Evolutionary conservation across 2,888 invertebrate genomes (phyloP).

Genomic region (Ceriagrion tenellum): DNA sequence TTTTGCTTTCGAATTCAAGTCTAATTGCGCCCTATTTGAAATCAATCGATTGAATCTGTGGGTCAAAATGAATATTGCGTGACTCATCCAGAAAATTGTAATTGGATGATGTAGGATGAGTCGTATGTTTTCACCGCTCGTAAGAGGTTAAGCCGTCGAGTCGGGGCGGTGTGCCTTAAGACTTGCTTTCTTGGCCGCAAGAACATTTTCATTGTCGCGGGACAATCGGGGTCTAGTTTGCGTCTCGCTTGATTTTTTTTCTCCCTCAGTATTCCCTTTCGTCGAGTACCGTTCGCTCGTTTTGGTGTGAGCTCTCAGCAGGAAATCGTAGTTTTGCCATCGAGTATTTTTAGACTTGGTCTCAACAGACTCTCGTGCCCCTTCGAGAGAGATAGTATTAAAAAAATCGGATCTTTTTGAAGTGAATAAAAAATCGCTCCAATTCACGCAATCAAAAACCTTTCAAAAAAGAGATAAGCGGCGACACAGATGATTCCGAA

Average conservation of each 20-base stretch:
- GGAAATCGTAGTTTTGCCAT: not conserved
- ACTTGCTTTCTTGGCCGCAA: not conserved
- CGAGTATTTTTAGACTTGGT: not conserved
- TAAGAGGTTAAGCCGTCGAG: not conserved
- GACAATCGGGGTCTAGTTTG: not conserved
- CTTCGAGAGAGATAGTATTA: not conserved
- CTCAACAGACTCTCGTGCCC: not conserved
- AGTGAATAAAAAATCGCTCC: slow-evolving; percentile 27
- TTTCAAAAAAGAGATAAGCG: not conserved
- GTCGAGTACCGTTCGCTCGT: not conserved
- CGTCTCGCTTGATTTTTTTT: not conserved
- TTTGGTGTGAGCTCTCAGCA: not conserved
- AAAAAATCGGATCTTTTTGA: not conserved
- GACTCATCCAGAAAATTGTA: not conserved
- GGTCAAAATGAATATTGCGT: slow-evolving; percentile 28
- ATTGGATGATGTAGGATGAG: not conserved
- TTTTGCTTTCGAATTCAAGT: not conserved
- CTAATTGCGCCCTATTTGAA: slow-evolving; percentile 20
- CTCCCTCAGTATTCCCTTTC: not conserved
- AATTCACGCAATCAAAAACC: slow-evolving; percentile 39
- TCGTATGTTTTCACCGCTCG: not conserved
- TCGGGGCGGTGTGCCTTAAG: not conserved
- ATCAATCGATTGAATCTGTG: slow-evolving; percentile 33
- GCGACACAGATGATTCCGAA: slow-evolving; percentile 3
- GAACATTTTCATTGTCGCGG: not conserved